Conservation (phyloP, 2,888 invertebrate genomes). For the Pammene aurita region DNA sequence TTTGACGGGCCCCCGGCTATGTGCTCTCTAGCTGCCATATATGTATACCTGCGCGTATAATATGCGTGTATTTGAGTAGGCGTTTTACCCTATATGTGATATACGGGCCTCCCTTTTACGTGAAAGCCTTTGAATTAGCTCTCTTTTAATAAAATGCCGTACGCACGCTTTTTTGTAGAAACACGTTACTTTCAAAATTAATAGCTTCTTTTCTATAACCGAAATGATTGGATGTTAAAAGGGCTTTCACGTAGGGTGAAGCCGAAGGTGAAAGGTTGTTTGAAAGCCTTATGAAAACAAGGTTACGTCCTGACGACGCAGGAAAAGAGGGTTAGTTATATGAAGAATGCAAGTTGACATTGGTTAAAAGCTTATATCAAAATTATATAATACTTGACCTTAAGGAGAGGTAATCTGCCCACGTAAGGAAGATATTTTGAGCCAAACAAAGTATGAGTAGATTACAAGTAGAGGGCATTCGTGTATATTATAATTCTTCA, state of each 20-base stretch:
- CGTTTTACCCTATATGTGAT: conserved; percentile 68
- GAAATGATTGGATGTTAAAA: conserved; percentile 34
- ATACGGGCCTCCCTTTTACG: conserved; percentile 65
- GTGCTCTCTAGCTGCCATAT: conserved; percentile 56
- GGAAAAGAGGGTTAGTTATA: too few species aligned
- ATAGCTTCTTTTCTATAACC: conserved; percentile 39
- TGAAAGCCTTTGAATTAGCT: conserved; percentile 80
- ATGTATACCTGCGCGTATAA: conserved; percentile 52
- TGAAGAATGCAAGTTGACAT: too few species aligned
- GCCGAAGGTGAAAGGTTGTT: conserved; percentile 18
- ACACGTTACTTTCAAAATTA: conserved; percentile 41
- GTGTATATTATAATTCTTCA: too few species aligned
- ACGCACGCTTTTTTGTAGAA: conserved; percentile 48
- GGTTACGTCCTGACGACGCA: not conserved
- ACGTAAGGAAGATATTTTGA: too few species aligned
- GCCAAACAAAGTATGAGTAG: too few species aligned
- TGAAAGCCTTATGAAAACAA: conserved; percentile 8
- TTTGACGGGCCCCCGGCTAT: conserved; percentile 77
- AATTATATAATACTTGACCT: too few species aligned
- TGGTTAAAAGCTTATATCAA: not conserved
- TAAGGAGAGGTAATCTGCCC: too few species aligned
- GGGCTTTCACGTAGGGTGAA: conserved; percentile 19
- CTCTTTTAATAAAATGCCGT: conserved; percentile 69
- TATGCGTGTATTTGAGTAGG: conserved; percentile 64
- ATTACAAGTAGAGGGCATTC: too few species aligned